Conservation (phyloP, 2,888 invertebrate genomes). For the Eupithecia vulgata region DNA sequence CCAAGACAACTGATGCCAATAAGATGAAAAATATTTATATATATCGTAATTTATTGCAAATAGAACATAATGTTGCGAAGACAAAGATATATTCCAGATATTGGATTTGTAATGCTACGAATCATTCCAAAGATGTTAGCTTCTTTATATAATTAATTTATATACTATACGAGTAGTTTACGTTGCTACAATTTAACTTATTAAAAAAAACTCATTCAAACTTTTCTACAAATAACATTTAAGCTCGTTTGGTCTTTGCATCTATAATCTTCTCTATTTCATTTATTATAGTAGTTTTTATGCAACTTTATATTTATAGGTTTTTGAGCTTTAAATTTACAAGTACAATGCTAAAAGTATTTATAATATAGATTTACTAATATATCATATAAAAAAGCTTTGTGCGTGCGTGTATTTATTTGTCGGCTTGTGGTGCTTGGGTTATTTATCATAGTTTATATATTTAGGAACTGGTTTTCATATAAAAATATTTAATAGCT, state of each 20-base stretch:
- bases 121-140: conserved; percentile 78
- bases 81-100: conserved; percentile 38
- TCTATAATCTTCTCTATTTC: neutral
- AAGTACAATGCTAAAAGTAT: conserved; percentile 70
- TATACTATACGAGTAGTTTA: neutral
- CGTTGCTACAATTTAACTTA: neutral
- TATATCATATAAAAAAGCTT: conserved; percentile 69
- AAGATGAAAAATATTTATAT: conserved; percentile 46
- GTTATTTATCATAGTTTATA: conserved; percentile 64
- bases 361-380: conserved; percentile 60
- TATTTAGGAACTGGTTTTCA: conserved; percentile 40
- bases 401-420: conserved; percentile 66
- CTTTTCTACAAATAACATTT: neutral
- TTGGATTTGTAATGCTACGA: conserved; percentile 49
- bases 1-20: conserved; percentile 64
- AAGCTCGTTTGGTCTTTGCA: neutral
- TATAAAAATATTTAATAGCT: conserved; percentile 12
- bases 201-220: neutral
- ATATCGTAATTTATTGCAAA: conserved; percentile 44
- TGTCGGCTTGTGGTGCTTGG: conserved; percentile 79
- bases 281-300: conserved; percentile 16
- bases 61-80: conserved; percentile 47
- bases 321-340: conserved; percentile 79
- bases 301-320: conserved; percentile 37
- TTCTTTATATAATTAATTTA: conserved; percentile 42